Evolutionary conservation across 2,888 invertebrate genomes (phyloP), one percentile per base, ranked within the genome.

Genomic region (Boloria euphrosyne): DNA sequence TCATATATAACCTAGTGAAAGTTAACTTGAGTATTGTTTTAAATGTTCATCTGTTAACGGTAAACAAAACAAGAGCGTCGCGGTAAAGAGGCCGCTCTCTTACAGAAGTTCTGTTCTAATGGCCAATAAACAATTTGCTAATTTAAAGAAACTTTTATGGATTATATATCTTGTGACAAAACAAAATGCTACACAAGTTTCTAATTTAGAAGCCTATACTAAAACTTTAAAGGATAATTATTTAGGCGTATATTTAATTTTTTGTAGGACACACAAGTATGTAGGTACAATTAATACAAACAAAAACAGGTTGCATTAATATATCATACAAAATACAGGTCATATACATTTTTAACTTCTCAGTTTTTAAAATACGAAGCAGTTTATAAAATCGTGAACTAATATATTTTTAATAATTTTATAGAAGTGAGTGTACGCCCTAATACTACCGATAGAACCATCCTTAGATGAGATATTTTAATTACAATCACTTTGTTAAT

Each of bases 1-100:
- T 84, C 86, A 85, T 89, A 89, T 87, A 89, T 87, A 85, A 90
- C 81, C 73, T 85, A 91, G 91, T 90, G 91, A 91, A 91, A 91
- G 91, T 90, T 83, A 81, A 77, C 74, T 72, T 72, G 67, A 71
- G 76, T 76, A 79, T 87, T 86, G 86, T 88, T 73, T 83, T 76
- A 74, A 77, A 72, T 73, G 73, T 79, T 77, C 71, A 72, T 79
- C 76, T 75, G 80, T 77, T 87, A 90, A 91, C 89, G 84, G 90
- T 89, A 85, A 81, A 85, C 77, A 81, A 84, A 81, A 85, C 78
- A 79, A 78, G 77, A 16, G 74, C 75, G 74, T 75, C 71, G 64
- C 53, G 67, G 73, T 79, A 85, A 86, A 85, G 80, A 76, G 62
- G 76, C 79, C 76, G 84, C 78, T 79, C 76, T 81, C 80, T 76